Conservation (phyloP, 2,797 vertebrate species). For the Cygnus olor region DNA sequence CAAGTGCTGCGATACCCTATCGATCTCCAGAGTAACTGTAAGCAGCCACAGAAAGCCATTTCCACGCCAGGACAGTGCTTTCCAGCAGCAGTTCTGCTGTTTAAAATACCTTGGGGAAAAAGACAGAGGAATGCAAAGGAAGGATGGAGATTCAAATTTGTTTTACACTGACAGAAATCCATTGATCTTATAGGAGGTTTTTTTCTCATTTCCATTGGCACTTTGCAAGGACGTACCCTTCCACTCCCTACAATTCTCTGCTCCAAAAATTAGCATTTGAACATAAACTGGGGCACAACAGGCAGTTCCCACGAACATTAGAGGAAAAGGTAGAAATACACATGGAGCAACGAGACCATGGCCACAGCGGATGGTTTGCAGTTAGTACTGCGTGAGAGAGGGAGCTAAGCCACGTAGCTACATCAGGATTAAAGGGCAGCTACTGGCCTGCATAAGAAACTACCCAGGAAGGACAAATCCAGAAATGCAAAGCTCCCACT, state of each 20-base stretch:
- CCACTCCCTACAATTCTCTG: not conserved
- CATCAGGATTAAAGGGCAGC: accelerated
- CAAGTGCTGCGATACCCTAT: not conserved
- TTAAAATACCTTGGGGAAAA: not conserved
- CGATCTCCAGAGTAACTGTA: not conserved
- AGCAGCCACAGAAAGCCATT: not conserved
- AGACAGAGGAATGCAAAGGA: not conserved
- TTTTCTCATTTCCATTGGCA: not conserved
- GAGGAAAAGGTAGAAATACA: not conserved
- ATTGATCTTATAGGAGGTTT: not conserved
- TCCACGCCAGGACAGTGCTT: not conserved
- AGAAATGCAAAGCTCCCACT: not conserved
- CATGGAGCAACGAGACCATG: not conserved
- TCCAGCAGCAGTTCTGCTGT: conserved; percentile 3
- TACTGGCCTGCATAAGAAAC: accelerated
- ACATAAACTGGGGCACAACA: not conserved
- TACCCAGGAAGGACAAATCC: not conserved
- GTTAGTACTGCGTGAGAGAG: not conserved
- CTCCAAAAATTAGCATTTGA: not conserved
- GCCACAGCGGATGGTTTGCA: not conserved
- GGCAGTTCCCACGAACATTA: not conserved
- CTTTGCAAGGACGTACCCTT: not conserved
- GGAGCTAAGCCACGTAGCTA: accelerated
- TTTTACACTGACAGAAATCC: not conserved
- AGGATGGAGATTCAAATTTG: not conserved